These are phyloP conservation scores for Branchinecta lynchi DNA, from an alignment of 1,140 invertebrate genomes.

Conservation along the genomic window DNA sequence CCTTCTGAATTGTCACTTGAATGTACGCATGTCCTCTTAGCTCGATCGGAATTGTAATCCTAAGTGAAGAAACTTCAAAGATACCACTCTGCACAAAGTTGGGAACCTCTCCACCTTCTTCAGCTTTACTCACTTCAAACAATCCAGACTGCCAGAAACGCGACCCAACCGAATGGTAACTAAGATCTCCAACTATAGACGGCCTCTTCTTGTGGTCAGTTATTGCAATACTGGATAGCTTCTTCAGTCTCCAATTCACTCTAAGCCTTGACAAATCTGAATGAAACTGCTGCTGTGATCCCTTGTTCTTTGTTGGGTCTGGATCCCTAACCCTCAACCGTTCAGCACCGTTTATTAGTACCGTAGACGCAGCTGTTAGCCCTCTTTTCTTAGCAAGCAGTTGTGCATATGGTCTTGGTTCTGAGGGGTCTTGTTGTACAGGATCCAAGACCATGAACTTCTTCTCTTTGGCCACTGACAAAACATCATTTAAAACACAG, in stretches of 20 bases:
- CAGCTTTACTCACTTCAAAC: constrained; percentile 91
- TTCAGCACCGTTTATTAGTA: constrained; percentile 68
- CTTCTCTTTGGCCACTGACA: constrained; percentile 82
- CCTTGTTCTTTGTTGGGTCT: constrained; percentile 52
- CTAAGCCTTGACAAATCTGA: constrained; percentile 72
- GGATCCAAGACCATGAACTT: constrained; percentile 86
- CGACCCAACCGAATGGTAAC: constrained; percentile 77
- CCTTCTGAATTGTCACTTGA: constrained; percentile 80
- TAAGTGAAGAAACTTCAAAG: constrained; percentile 51
- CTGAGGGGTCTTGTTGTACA: constrained; percentile 62
- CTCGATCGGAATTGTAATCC: constrained; percentile 81
- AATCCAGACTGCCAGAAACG: constrained; percentile 82
- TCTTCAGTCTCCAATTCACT: constrained; percentile 89
- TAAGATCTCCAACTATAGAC: constrained; percentile 87
- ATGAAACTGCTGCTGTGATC: constrained; percentile 60
- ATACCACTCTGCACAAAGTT: constrained; percentile 18
- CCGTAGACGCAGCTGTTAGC: constrained; percentile 58
- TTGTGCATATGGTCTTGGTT: constrained; percentile 68
- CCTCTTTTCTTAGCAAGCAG: constrained; percentile 86
- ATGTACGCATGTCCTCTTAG: constrained; percentile 90
- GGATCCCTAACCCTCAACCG: constrained; percentile 60
- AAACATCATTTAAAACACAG: constrained; percentile 77
- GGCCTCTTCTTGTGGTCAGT: background rate
- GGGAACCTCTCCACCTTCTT: constrained; percentile 32
- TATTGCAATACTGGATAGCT: constrained; percentile 54